Evolutionary conservation across 2,113 vertebrate species (phyloP), one percentile per base, ranked within the genome.

Genomic region (Australoheros scitulus): DNA sequence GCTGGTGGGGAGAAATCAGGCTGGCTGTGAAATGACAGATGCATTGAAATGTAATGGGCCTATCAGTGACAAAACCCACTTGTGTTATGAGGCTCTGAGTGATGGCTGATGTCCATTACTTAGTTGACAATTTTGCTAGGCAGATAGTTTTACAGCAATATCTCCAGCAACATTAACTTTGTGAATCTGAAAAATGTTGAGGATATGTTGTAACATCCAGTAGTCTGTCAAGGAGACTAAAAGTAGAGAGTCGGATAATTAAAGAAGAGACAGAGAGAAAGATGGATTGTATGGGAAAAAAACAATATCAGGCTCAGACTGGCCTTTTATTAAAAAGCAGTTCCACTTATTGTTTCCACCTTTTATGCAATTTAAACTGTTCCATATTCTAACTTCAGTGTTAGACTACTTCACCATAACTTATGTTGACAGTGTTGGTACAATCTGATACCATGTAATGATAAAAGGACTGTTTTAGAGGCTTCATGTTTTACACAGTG

Each of bases 31-130:
- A 50, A 70, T 88, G 91, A 89, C 85, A 84, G 78, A 82, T 80
- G 85, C 13, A 82, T 82, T 82, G 80, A 90, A 81, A 89, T 76
- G 81, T 90, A 87, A 89, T 89, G 38, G 82, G 64, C 78, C 85
- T 82, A 80, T 92, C 80, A 59, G 77, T 77, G 32, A 70, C 70
- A 79, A 86, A 81, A 76, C 47, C 76, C 80, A 50, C 86, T 63
- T 34, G 68, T 29, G 61, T 81, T 87, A 79, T 22, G 52, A 77
- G 81, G 79, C 70, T 18, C 34, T 82, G 72, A 80, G 61, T 84
- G 76, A 88, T 83, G 76, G 86, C 81, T 78, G 81, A 68, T 78
- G 86, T 78, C 83, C 60, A 76, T 82, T 86, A 80, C 79, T 11
- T 20, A 50, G 78, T 59, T 82, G 88, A 79, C 77, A 79, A 72